Evolutionary conservation across 2,797 vertebrate genomes (phyloP).

Genomic region (Helicolenus hilgendorfi): DNA sequence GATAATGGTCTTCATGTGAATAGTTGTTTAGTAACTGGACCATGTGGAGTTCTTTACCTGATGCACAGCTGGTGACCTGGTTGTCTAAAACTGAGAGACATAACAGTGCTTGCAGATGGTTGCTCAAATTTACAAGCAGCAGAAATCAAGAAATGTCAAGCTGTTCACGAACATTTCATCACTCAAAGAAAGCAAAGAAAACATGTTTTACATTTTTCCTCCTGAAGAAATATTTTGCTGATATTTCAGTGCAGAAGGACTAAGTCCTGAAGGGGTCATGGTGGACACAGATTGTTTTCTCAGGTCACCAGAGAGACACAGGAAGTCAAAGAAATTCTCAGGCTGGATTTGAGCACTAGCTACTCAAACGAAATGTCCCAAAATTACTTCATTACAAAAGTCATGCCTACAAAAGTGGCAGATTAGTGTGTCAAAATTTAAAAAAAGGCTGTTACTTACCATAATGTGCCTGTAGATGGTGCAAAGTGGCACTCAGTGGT

Average conservation of each 20-base stretch:
- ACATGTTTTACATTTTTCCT: neutral
- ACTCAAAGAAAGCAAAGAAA: neutral
- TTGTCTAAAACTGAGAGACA: neutral
- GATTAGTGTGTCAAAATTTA: neutral
- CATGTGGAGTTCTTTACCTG: neutral
- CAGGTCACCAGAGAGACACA: neutral
- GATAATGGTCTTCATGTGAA: neutral
- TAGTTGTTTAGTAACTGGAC: neutral
- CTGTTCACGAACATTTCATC: neutral
- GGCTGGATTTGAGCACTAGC: neutral
- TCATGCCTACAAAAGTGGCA: neutral
- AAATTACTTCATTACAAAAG: neutral
- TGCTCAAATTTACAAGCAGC: too few species aligned
- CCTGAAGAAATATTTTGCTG: neutral
- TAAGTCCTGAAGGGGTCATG: neutral
- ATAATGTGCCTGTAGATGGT: slow-evolving; percentile 2
- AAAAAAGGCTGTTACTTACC: neutral
- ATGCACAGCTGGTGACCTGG: neutral
- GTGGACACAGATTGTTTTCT: neutral
- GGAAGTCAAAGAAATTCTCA: neutral
- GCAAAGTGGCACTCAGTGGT: neutral
- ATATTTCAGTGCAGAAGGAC: neutral
- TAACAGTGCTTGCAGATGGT: neutral
- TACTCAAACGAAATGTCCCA: neutral
- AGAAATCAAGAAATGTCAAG: neutral